Conservation (phyloP, 2,888 invertebrate species). For the Idaea aversata region DNA sequence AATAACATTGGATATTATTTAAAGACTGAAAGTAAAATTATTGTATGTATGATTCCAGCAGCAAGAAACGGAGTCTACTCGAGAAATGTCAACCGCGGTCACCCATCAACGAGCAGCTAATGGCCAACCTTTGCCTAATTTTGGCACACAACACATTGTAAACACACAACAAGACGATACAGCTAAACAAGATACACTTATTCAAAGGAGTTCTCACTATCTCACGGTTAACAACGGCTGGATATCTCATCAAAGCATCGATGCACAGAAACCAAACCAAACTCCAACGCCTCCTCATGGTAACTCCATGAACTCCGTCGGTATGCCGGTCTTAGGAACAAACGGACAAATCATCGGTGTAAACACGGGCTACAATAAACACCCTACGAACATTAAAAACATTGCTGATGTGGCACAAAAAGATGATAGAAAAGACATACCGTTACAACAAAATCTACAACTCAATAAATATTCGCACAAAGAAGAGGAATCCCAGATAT, state of each 20-base stretch:
- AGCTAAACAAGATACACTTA: constrained; percentile 59
- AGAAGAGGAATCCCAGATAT: constrained; percentile 71
- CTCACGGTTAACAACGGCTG: constrained; percentile 74
- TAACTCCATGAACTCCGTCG: constrained; percentile 46
- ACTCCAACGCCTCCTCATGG: constrained; percentile 36
- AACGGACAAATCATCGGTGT: constrained; percentile 82
- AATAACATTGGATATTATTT: too few species aligned
- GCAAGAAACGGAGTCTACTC: constrained; percentile 55
- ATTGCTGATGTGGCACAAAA: constrained; percentile 50
- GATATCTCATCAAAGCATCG: constrained; percentile 67
- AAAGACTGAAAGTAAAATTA: neutral
- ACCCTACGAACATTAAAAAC: constrained; percentile 49
- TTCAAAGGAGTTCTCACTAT: constrained; percentile 69
- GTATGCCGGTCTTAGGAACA: constrained; percentile 74
- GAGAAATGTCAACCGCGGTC: constrained; percentile 51
- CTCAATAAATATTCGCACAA: constrained; percentile 48
- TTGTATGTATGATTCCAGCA: constrained; percentile 49
- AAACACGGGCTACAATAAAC: constrained; percentile 67
- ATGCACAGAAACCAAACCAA: constrained; percentile 50
- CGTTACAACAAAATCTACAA: constrained; percentile 36
- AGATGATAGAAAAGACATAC: constrained; percentile 57
- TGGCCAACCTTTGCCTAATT: constrained; percentile 46
- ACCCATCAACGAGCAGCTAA: constrained; percentile 45
- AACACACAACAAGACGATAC: constrained; percentile 51
- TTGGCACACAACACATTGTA: constrained; percentile 44